Evolutionary conservation across 2,113 vertebrate species (phyloP), one percentile per base, ranked within the genome.

Genomic region (Coryphaenoides rupestris): DNA sequence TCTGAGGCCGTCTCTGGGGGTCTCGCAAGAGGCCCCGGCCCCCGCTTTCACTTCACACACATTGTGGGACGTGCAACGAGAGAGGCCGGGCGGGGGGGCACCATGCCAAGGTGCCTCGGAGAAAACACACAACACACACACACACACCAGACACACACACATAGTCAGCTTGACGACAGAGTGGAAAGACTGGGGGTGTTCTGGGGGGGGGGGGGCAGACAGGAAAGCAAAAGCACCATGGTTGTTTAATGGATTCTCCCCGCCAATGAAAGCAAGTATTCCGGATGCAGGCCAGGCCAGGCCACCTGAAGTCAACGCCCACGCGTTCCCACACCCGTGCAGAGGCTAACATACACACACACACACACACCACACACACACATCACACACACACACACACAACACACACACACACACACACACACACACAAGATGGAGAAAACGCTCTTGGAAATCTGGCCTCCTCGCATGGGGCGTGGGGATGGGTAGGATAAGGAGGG

Each of bases 231-330:
- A 85, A 78, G n/a, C n/a, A n/a, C n/a, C n/a, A n/a, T n/a, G n/a
- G 73, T 61, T 52, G 6, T 66, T 79, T 85, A 90, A 91, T 90
- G 87, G 89, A 91, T 91, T 91, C 84, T 87, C 88, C 75, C 63
- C 77, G 79, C 80, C 80, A 80, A 79, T 89, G 86, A 89, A n/a
- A 89, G 89, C 70, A 68, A n/a, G 28, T 79, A 85, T 77, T 88
- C 85, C 75, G 59, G 65, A 75, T 76, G 77, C 79, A 46, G 82
- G 55, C 70, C 6, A 60, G 58, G 58, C 70, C 14, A 23, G 63
- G 82, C 76, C 85, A 88, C 84, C 88, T 85, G 83, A 87, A 81
- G 72, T n/a, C n/a, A n/a, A n/a, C n/a, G 57, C 47, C 64, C 77
- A 40, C n/a, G 33, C 33, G 33, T 89, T 88, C 84, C 86, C 86